A percentile compares a stretch with the other conserved stretches of the same genome.
Evolutionary conservation across 2,888 invertebrate species (phyloP).

Genomic region (Dryobota labecula): DNA sequence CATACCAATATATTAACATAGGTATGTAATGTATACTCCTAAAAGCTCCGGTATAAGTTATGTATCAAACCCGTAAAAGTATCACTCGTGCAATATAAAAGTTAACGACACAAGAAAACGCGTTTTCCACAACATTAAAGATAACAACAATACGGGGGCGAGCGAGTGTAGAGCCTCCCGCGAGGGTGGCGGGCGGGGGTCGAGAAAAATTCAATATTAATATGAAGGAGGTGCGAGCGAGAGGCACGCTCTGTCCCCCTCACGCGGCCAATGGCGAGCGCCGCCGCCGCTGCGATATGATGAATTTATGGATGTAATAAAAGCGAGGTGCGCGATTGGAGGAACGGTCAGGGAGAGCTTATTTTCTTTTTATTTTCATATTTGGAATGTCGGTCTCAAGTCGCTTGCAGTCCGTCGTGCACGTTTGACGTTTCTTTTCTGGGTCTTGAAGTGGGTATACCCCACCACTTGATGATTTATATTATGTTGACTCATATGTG

Average conservation of each 20-base stretch:
- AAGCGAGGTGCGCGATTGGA: conserved; percentile 92
- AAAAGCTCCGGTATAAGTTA: conserved; percentile 82
- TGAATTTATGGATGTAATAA: conserved; percentile 96
- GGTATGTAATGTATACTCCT: conserved; percentile 47
- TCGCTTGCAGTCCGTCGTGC: conserved; percentile 75
- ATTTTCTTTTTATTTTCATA: conserved; percentile 91
- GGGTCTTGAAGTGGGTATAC: conserved; percentile 66
- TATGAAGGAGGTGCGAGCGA: conserved; percentile 93
- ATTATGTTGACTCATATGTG: conserved; percentile 53
- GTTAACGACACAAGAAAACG: conserved; percentile 91
- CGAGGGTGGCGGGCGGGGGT: conserved; percentile 89
- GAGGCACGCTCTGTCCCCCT: conserved; percentile 87
- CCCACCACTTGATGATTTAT: conserved; percentile 67
- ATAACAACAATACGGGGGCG: conserved; percentile 91
- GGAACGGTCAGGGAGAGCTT: conserved; percentile 89
- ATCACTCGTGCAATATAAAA: conserved; percentile 91
- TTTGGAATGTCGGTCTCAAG: conserved; percentile 87
- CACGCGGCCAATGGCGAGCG: conserved; percentile 90
- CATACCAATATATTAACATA: conserved; percentile 2
- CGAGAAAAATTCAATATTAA: conserved; percentile 95
- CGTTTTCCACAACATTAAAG: conserved; percentile 91
- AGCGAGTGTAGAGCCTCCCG: conserved; percentile 90
- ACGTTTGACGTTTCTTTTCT: conserved; percentile 79
- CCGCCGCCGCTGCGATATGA: conserved; percentile 91
- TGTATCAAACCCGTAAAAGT: conserved; percentile 89